Conservation (phyloP, 53 echinoderm and acorn worm genomes). For the Holothuria scabra region DNA sequence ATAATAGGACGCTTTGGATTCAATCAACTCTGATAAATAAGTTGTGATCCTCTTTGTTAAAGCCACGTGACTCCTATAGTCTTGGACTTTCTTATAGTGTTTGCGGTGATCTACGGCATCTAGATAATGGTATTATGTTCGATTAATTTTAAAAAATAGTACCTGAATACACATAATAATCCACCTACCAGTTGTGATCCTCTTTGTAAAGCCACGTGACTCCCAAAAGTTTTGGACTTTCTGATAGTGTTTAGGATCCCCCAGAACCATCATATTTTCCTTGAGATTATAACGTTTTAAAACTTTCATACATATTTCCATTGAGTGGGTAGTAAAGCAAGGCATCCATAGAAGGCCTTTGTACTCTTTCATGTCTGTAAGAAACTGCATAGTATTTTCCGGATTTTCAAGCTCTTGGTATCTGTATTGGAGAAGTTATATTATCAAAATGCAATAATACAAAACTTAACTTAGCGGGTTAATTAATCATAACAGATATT, state of each 20-base stretch:
- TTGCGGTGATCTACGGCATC: too few species aligned
- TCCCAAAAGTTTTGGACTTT: slow-evolving; percentile 65
- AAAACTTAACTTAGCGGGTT: too few species aligned
- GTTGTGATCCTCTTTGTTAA: neutral
- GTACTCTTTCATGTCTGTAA: neutral
- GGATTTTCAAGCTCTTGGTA: too few species aligned
- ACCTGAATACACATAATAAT: too few species aligned
- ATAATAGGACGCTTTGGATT: too few species aligned
- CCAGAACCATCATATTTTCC: slow-evolving; percentile 51
- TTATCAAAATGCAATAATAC: too few species aligned
- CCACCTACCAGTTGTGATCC: slow-evolving; percentile 54
- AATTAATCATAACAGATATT: too few species aligned
- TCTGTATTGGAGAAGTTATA: too few species aligned
- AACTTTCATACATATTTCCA: neutral
- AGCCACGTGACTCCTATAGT: slow-evolving; percentile 53
- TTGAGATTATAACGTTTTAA: slow-evolving; percentile 27
- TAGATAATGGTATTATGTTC: too few species aligned
- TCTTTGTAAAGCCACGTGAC: slow-evolving; percentile 39
- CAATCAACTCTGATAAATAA: too few species aligned
- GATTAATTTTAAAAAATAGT: too few species aligned
- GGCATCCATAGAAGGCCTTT: neutral
- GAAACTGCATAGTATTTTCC: neutral
- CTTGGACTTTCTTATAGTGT: slow-evolving; percentile 54
- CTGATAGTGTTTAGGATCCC: slow-evolving; percentile 60
- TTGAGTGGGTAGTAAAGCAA: neutral